Conservation (phyloP, 2,888 invertebrate genomes). For the Craniophora ligustri region DNA sequence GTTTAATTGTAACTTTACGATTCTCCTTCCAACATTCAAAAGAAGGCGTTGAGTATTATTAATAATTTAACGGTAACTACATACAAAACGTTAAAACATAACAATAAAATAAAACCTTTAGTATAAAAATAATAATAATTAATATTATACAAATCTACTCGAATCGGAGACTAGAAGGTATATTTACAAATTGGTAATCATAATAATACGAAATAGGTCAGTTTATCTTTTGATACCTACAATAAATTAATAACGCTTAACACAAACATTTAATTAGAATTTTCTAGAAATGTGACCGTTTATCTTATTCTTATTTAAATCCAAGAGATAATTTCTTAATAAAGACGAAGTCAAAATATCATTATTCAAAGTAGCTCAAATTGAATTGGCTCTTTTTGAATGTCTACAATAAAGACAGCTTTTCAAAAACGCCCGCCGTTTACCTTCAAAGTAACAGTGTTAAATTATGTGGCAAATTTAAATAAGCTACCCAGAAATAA, state of each 20-base stretch:
- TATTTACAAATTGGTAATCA: slow-evolving; percentile 63
- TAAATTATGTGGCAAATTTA: too few species aligned
- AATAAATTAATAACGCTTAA: slow-evolving; percentile 1
- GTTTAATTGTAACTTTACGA: too few species aligned
- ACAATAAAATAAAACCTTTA: not conserved
- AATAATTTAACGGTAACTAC: slow-evolving; percentile 27
- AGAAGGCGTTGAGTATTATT: slow-evolving; percentile 1
- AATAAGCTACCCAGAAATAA: too few species aligned
- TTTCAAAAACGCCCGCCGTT: too few species aligned
- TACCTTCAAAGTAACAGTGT: too few species aligned
- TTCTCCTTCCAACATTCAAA: too few species aligned
- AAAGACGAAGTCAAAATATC: too few species aligned
- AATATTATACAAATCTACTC: slow-evolving; percentile 3
- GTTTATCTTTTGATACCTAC: not conserved
- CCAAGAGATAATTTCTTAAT: too few species aligned
- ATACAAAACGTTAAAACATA: slow-evolving; percentile 25
- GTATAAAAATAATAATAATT: slow-evolving; percentile 1
- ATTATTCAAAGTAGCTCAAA: too few species aligned
- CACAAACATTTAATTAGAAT: slow-evolving; percentile 1
- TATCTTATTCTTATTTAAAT: not conserved
- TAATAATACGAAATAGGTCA: slow-evolving; percentile 14
- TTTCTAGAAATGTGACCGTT: not conserved
- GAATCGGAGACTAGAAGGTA: slow-evolving; percentile 65
- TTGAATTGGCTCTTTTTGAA: too few species aligned
- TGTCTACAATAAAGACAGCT: too few species aligned